Conservation (phyloP, 2,888 invertebrate genomes). For the Nudaria mundana region DNA sequence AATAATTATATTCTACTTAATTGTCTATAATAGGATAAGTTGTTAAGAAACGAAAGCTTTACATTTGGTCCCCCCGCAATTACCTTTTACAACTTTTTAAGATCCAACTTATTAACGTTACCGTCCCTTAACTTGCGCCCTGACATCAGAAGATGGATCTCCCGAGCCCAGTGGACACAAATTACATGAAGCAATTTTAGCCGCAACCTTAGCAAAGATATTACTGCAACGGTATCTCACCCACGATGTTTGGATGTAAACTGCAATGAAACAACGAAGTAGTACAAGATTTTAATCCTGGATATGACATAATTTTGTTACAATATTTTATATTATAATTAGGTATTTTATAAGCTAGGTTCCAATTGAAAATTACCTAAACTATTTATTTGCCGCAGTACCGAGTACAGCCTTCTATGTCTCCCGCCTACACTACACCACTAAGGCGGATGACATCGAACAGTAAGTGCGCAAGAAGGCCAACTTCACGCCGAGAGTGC, state of each 20-base stretch:
- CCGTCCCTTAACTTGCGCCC: constrained; percentile 37
- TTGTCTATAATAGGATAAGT: no score
- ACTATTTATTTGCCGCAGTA: no score
- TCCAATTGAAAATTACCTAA: no score
- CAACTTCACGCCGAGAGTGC: no score
- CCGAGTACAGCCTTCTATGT: no score
- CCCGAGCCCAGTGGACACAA: constrained; percentile 51
- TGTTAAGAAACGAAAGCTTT: no score
- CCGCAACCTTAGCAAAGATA: constrained; percentile 70
- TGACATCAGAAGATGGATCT: constrained; percentile 58
- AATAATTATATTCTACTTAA: no score
- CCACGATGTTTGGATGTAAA: constrained; percentile 52
- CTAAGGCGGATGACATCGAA: no score
- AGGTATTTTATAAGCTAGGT: no score
- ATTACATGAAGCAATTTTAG: constrained; percentile 74
- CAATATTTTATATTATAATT: background rate
- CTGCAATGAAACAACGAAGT: constrained; percentile 37
- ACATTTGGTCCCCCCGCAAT: no score
- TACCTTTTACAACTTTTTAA: constrained; percentile 32
- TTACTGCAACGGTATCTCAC: constrained; percentile 65
- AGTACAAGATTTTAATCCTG: background rate
- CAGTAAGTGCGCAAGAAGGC: no score
- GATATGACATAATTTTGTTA: background rate
- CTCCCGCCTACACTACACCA: no score
- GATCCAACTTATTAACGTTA: constrained; percentile 41